These are phyloP conservation scores for Choreutis nemorana DNA, from an alignment of 2,888 invertebrate species.

Conservation along the genomic window DNA sequence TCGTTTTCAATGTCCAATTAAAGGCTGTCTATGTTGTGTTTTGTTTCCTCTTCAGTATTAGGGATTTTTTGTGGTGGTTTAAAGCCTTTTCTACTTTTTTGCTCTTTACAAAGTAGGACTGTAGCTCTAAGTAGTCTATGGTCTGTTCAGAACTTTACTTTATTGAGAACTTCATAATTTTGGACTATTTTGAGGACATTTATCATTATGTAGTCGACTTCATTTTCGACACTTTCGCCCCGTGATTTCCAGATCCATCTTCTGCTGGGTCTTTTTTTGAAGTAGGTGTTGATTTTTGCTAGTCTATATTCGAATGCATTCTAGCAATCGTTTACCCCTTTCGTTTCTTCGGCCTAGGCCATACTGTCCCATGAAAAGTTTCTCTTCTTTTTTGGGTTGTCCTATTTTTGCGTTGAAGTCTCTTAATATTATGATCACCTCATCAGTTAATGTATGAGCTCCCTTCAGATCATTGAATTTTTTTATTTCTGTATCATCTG, in stretches of 20 bases:
- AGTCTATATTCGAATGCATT: constrained; percentile 2
- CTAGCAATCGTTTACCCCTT: too few species aligned
- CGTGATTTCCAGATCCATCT: constrained; percentile 4
- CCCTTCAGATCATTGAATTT: not conserved
- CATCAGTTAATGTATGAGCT: not conserved
- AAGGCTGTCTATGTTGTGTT: too few species aligned
- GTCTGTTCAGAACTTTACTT: too few species aligned
- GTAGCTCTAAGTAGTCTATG: too few species aligned
- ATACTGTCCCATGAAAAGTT: constrained; percentile 1
- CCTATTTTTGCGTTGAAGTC: constrained; percentile 6
- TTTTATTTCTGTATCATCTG: not conserved
- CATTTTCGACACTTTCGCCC: not conserved
- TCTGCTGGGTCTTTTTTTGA: constrained; percentile 1
- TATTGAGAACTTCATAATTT: too few species aligned
- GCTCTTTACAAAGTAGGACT: too few species aligned
- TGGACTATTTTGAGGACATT: too few species aligned
- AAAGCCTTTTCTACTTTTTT: too few species aligned
- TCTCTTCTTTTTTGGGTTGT: not conserved
- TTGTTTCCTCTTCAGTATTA: too few species aligned
- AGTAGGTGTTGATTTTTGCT: constrained; percentile 1
- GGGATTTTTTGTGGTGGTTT: too few species aligned
- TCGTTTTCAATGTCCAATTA: too few species aligned
- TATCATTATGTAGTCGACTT: too few species aligned
- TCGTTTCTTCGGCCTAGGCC: constrained; percentile 2
- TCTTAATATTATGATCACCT: not conserved